A percentile compares a stretch with the other conserved stretches of the same genome.
Conservation (phyloP, 2,797 vertebrate species). For the Bucorvus abyssinicus region DNA sequence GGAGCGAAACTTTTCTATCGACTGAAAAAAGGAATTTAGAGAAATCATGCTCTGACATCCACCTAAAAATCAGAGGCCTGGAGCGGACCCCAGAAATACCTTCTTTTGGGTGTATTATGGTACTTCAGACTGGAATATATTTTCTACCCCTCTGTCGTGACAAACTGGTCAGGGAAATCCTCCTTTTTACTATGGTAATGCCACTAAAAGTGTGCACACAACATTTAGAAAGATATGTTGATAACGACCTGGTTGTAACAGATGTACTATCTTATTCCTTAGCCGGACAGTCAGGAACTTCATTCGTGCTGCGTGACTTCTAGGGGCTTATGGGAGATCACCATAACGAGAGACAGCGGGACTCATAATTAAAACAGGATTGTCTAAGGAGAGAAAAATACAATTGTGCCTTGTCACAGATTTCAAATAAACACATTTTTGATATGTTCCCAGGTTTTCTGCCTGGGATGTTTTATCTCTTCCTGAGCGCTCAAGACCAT, state of each 20-base stretch:
- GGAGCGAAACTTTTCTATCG: rapidly evolving
- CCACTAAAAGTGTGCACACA: not conserved
- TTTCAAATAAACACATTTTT: constrained; percentile 45
- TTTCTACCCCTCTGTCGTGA: not conserved
- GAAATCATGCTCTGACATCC: not conserved
- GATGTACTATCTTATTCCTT: not conserved
- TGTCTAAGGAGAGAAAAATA: not conserved
- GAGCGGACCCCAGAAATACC: not conserved
- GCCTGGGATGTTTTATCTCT: constrained; percentile 21
- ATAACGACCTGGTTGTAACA: not conserved
- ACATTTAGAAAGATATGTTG: not conserved
- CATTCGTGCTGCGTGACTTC: not conserved
- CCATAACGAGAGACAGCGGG: not conserved
- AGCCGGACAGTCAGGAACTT: not conserved
- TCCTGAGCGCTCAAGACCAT: not conserved
- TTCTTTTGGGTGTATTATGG: not conserved
- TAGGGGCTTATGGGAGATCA: not conserved
- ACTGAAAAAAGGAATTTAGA: not conserved
- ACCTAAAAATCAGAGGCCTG: not conserved
- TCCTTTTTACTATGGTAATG: not conserved
- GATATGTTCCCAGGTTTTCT: constrained; percentile 8
- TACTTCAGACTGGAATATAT: not conserved
- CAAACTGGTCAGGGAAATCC: not conserved
- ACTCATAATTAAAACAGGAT: constrained; percentile 9
- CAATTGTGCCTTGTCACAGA: not conserved